These are phyloP conservation scores for Lethrus apterus DNA, from an alignment of 1,140 invertebrate species.

Conservation along the genomic window DNA sequence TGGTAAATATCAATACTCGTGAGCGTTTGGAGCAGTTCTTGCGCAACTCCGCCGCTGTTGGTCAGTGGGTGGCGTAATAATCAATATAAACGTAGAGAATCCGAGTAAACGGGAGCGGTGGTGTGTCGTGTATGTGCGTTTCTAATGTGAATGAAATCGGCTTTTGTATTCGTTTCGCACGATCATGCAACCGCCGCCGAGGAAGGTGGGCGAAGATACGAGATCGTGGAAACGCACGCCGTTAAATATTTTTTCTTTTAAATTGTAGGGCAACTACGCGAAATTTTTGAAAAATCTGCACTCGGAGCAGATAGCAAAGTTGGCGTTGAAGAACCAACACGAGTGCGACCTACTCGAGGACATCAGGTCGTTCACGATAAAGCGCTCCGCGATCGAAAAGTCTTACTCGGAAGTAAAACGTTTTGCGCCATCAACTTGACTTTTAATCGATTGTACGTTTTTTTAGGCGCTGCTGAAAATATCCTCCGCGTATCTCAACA, in stretches of 20 bases:
- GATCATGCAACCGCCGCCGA: conserved; percentile 67
- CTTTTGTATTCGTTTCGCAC: conserved; percentile 32
- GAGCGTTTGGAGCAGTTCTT: conserved; percentile 3
- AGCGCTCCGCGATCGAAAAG: conserved; percentile 87
- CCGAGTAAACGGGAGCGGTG: conserved; percentile 38
- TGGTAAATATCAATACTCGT: conserved; percentile 10
- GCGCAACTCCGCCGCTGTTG: conserved; percentile 23
- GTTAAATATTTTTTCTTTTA: not conserved
- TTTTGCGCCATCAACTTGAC: conserved; percentile 4
- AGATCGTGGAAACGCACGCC: not conserved
- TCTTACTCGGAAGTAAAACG: conserved; percentile 82
- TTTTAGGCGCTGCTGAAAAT: conserved; percentile 79
- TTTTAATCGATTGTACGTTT: conserved; percentile 27
- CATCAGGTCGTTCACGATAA: conserved; percentile 85
- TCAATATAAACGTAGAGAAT: conserved; percentile 31
- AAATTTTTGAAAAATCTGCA: conserved; percentile 89
- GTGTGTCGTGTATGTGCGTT: conserved; percentile 35
- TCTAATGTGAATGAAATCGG: conserved; percentile 34
- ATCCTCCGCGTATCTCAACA: conserved; percentile 82
- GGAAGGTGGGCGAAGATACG: conserved; percentile 52
- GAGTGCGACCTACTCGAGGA: conserved; percentile 93
- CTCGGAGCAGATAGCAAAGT: conserved; percentile 83
- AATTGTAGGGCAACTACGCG: conserved; percentile 73
- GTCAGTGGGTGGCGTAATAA: conserved; percentile 34
- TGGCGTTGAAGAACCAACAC: conserved; percentile 91